Percentiles rank a stretch among this genome's conserved stretches.
Conservation (phyloP, 2,888 invertebrate species). For the Philaethria dido region DNA sequence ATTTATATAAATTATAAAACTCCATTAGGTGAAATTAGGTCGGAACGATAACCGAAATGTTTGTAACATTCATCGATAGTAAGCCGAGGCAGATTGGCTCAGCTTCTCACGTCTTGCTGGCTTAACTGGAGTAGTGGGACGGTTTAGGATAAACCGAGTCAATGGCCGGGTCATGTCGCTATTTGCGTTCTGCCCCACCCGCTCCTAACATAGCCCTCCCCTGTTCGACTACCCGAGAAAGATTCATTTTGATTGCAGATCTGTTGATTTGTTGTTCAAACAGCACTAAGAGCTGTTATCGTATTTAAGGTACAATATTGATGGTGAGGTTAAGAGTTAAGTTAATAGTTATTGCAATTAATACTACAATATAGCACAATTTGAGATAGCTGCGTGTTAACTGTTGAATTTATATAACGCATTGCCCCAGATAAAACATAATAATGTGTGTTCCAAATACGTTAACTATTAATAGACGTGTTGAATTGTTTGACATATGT, state of each 20-base stretch:
- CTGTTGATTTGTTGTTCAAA: constrained; percentile 57
- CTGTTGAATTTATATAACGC: constrained; percentile 10
- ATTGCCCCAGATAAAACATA: constrained; percentile 27
- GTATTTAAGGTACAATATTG: constrained; percentile 19
- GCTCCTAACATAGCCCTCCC: constrained; percentile 63
- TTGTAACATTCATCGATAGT: constrained; percentile 47
- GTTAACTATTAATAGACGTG: constrained; percentile 43
- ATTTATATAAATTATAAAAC: constrained; percentile 35
- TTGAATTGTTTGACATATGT: constrained; percentile 47
- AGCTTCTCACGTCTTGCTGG: constrained; percentile 55
- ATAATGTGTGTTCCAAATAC: constrained; percentile 45
- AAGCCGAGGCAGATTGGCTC: constrained; percentile 51
- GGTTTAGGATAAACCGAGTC: constrained; percentile 83
- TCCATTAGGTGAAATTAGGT: constrained; percentile 53
- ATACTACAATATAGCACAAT: neutral
- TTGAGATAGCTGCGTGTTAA: constrained; percentile 3
- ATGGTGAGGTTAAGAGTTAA: constrained; percentile 11
- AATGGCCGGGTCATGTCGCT: constrained; percentile 82
- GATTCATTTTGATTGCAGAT: constrained; percentile 73
- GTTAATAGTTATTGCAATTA: neutral
- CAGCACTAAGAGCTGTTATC: constrained; percentile 27
- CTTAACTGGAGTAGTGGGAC: constrained; percentile 82
- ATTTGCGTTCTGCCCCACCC: constrained; percentile 73
- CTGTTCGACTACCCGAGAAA: constrained; percentile 68
- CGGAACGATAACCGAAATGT: constrained; percentile 61